Percentiles rank a stretch among this genome's conserved stretches.
phyloP scores from a whole-genome alignment of 2,797 vertebrate species.

The Acestrorhynchus altus region DNA sequence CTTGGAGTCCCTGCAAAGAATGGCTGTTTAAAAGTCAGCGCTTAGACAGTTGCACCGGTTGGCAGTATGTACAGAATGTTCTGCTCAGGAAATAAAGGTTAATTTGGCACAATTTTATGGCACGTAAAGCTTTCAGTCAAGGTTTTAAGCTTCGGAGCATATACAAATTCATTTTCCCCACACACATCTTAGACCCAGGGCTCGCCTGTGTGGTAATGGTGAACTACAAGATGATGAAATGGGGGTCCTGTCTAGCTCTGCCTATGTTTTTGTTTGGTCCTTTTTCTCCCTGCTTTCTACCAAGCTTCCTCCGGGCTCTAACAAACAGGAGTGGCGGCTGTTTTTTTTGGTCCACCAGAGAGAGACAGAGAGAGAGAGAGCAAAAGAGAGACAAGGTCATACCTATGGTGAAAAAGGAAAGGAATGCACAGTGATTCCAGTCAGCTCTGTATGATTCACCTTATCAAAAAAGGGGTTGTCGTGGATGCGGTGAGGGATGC shows the following conservation, averaged over 20 bases:
- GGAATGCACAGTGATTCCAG: slow-evolving; percentile 18
- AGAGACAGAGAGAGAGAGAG: slow-evolving; percentile 29
- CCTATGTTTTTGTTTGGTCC: slow-evolving; percentile 1
- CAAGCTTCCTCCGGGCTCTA: background rate
- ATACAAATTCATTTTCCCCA: background rate
- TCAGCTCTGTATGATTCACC: slow-evolving; percentile 27
- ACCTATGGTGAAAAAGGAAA: slow-evolving; percentile 23
- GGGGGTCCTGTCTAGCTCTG: background rate
- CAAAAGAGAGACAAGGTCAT: slow-evolving; percentile 32
- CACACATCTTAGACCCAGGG: background rate
- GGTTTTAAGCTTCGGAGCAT: too few species aligned
- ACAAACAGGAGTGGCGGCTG: slow-evolving; percentile 1
- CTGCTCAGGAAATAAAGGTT: too few species aligned
- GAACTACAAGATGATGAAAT: background rate
- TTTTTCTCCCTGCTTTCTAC: slow-evolving; percentile 3
- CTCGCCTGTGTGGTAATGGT: background rate
- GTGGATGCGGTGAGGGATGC: background rate
- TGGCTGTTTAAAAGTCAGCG: too few species aligned
- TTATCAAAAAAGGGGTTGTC: slow-evolving; percentile 10
- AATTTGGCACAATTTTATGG: background rate
- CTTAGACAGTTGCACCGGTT: too few species aligned
- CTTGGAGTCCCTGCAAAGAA: too few species aligned
- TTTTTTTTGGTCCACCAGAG: slow-evolving; percentile 3
- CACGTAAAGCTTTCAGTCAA: too few species aligned
- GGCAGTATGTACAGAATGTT: too few species aligned